Evolutionary conservation across 2,888 invertebrate genomes (phyloP).

Genomic region (Erebia aethiops): DNA sequence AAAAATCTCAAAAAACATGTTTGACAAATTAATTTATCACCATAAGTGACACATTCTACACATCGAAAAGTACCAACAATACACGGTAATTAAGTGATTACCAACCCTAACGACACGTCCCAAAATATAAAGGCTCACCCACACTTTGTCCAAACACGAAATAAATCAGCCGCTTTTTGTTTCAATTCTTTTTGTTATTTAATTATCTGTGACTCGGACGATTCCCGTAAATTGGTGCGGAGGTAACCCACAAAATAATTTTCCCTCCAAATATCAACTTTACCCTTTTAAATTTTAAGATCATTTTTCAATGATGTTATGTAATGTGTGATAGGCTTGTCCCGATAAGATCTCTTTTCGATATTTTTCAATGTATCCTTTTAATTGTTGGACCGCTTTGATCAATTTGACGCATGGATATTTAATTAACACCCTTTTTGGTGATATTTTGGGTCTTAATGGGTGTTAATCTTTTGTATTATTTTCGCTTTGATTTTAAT

Average conservation of each 20-base stretch:
- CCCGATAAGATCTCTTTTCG: conserved; percentile 39
- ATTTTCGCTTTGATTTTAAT: not conserved
- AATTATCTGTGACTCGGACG: conserved; percentile 68
- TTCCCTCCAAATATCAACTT: conserved; percentile 23
- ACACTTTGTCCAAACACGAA: conserved; percentile 45
- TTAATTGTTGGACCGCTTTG: conserved; percentile 33
- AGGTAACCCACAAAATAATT: conserved; percentile 42
- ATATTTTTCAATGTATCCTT: conserved; percentile 36
- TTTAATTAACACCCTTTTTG: conserved; percentile 33
- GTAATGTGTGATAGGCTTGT: conserved; percentile 1
- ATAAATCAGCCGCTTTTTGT: conserved; percentile 59
- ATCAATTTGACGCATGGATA: conserved; percentile 30
- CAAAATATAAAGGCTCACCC: conserved; percentile 41
- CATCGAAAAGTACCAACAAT: conserved; percentile 41
- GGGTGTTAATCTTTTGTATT: conserved; percentile 8
- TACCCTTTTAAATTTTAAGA: conserved; percentile 27
- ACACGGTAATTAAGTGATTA: conserved; percentile 43
- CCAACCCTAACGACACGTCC: conserved; percentile 33
- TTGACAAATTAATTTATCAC: conserved; percentile 33
- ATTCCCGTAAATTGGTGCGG: conserved; percentile 64
- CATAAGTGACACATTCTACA: conserved; percentile 34
- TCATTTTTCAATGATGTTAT: conserved; percentile 19
- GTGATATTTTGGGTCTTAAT: conserved; percentile 11
- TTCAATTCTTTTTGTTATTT: conserved; percentile 68
- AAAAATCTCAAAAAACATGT: conserved; percentile 14